Evolutionary conservation across 2,797 vertebrate species (phyloP), one percentile per base, ranked within the genome.

Genomic region (Allochrocebus solatus): DNA sequence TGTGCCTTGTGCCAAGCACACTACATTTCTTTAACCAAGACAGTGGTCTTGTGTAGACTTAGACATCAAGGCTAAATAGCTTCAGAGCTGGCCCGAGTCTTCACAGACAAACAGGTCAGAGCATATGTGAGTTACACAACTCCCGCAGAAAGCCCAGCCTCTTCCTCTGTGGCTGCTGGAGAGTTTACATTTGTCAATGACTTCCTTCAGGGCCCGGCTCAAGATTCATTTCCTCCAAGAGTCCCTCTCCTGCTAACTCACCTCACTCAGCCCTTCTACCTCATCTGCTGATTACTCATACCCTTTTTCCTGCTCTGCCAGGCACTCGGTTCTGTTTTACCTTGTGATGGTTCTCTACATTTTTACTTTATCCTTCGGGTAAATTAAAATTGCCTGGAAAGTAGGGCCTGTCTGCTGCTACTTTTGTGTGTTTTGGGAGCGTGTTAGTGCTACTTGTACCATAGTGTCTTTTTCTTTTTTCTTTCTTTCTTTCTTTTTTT

Each of bases 71-170:
- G 88, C 95, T 86, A 41, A 82, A 53, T 14, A 92, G 89, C 90
- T 96, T 75, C 48, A 14, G 91, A 89, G 90, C 19, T 74, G 81
- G 96, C 92, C 75, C 21, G 55, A 11, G 5, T 88, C 88, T 82
- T 80, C 87, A 39, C 94, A 95, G 90, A 75, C 87, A 96, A 96
- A 97, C 98, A 98, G 96, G 98, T 97, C 92, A 86, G 97, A 95
- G 97, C 97, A 96, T 89, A 97, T 97, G 95, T 75, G 30, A 95
- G 61, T 98, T 97, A 90, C 95, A 83, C 94, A 97, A 96, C 67
- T 55, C 19, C 50, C 4, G 26, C 48, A 89, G 74, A 72, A 41
- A 19, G 91, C 80, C 84, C 43, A 50, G 93, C 87, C 93, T 90
- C 91, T 86, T 87, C 93, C 88, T 91, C 61, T 16, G 1, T 22